A percentile compares a stretch with the other conserved stretches of the same genome.
phyloP scores from a whole-genome alignment of 2,113 vertebrate species.

The Hippotragus niger region DNA sequence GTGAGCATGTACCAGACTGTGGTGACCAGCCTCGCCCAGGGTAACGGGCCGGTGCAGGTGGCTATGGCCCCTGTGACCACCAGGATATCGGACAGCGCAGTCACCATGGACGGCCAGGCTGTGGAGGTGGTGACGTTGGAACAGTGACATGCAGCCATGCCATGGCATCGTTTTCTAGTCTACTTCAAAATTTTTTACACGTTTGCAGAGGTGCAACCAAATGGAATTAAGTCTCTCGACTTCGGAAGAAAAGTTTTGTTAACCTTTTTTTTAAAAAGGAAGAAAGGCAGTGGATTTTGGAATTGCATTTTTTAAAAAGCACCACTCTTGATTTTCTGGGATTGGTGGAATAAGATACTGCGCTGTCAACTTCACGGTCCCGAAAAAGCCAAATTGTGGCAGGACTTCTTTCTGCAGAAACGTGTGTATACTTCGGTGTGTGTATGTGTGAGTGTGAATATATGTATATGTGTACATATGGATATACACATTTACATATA shows the following conservation, averaged over 20 bases:
- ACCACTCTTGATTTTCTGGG: slow-evolving; percentile 65
- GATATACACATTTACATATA: slow-evolving; percentile 74
- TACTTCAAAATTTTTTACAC: slow-evolving; percentile 72
- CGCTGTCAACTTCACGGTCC: slow-evolving; percentile 58
- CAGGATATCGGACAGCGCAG: slow-evolving; percentile 91
- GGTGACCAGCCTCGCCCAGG: slow-evolving; percentile 97
- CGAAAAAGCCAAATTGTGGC: slow-evolving; percentile 72
- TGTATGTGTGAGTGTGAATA: slow-evolving; percentile 67
- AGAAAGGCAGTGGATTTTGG: slow-evolving; percentile 45
- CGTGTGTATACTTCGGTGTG: slow-evolving; percentile 59
- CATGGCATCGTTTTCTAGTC: slow-evolving; percentile 57
- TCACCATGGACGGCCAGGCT: slow-evolving; percentile 96
- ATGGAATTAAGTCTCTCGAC: slow-evolving; percentile 75
- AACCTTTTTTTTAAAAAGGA: slow-evolving; percentile 61
- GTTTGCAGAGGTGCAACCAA: slow-evolving; percentile 81
- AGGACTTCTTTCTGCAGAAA: slow-evolving; percentile 73
- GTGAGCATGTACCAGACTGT: slow-evolving; percentile 99
- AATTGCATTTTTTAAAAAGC: slow-evolving; percentile 67
- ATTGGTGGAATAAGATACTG: slow-evolving; percentile 57
- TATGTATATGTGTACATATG: slow-evolving; percentile 74
- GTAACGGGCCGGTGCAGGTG: slow-evolving; percentile 96
- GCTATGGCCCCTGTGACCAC: slow-evolving; percentile 97
- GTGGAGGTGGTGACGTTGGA: slow-evolving; percentile 98
- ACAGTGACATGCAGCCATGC: slow-evolving; percentile 83
- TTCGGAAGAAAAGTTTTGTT: slow-evolving; percentile 74